Evolutionary conservation across 2,888 invertebrate genomes (phyloP).

Genomic region (Archips crataeganus): DNA sequence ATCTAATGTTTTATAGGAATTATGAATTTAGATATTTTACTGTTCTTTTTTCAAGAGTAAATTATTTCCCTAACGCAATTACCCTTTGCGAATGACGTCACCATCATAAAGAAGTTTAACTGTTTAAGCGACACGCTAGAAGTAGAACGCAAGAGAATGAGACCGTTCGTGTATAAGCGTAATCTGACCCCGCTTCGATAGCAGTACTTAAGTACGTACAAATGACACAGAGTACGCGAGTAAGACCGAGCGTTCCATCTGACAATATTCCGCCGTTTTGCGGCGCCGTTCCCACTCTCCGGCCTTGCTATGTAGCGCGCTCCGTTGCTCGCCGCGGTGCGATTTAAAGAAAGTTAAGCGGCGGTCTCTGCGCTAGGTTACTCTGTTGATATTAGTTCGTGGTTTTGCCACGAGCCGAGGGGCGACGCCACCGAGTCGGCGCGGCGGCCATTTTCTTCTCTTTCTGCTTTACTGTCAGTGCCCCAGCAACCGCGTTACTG

Average conservation of each 20-base stretch:
- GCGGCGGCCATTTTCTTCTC: slow-evolving; percentile 83
- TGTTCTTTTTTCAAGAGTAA: too few species aligned
- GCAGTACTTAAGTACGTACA: slow-evolving; percentile 51
- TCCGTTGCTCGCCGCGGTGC: slow-evolving; percentile 20
- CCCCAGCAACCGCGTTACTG: slow-evolving; percentile 62
- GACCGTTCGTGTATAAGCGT: slow-evolving; percentile 53
- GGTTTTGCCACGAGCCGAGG: slow-evolving; percentile 55
- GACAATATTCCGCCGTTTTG: slow-evolving; percentile 50
- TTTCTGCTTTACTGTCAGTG: slow-evolving; percentile 76
- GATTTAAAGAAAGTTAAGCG: background rate
- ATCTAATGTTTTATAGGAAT: too few species aligned
- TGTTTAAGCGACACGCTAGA: slow-evolving; percentile 49
- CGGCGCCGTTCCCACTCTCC: slow-evolving; percentile 39
- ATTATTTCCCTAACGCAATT: too few species aligned
- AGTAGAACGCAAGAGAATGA: slow-evolving; percentile 80
- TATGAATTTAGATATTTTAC: too few species aligned
- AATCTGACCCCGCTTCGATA: slow-evolving; percentile 61
- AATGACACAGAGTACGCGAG: slow-evolving; percentile 60
- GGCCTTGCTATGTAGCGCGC: slow-evolving; percentile 34
- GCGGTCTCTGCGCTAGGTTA: slow-evolving; percentile 55
- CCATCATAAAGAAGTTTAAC: slow-evolving; percentile 28
- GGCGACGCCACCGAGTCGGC: slow-evolving; percentile 57
- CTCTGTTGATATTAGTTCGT: slow-evolving; percentile 60
- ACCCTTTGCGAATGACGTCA: slow-evolving; percentile 14
- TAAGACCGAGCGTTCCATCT: slow-evolving; percentile 49